Evolutionary conservation across 2,888 invertebrate genomes (phyloP).

Genomic region (Oxyteleia sp.): DNA sequence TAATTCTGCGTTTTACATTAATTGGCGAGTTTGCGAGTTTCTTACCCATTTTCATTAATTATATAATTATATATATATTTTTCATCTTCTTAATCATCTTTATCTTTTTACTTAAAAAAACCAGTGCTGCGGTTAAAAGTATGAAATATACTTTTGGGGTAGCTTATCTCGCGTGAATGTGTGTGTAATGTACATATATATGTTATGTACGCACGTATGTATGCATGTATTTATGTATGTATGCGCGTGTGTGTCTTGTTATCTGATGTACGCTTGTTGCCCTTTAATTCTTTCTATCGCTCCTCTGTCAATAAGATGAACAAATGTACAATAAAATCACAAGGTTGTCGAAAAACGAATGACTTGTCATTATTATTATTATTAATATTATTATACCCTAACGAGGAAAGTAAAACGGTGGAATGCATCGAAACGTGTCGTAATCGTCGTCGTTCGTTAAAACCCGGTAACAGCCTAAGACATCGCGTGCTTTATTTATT

Average conservation of each 20-base stretch:
- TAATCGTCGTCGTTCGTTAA: conserved; percentile 31
- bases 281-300: conserved; percentile 12
- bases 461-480: conserved; percentile 54
- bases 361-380: conserved; percentile 48
- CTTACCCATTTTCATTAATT: conserved; percentile 56
- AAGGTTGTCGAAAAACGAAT: conserved; percentile 66
- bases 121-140: conserved; percentile 36
- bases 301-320: conserved; percentile 38
- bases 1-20: conserved; percentile 42
- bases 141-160: conserved; percentile 31
- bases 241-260: conserved; percentile 48
- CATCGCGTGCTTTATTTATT: conserved; percentile 65
- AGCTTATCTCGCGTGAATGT: conserved; percentile 38
- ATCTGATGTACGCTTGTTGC: conserved; percentile 29
- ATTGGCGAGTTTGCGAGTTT: conserved; percentile 75
- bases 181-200: conserved; percentile 33
- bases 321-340: conserved; percentile 78
- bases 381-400: too few relatives aligned
- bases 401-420: conserved; percentile 75
- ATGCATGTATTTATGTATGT: conserved; percentile 47
- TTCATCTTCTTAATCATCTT: not conserved
- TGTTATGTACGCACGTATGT: conserved; percentile 41
- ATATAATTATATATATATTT: conserved; percentile 47
- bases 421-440: conserved; percentile 78
- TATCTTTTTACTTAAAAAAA: conserved; percentile 20